phyloP scores from a whole-genome alignment of 1,140 invertebrate species.

The Leptopilina clavipes region DNA sequence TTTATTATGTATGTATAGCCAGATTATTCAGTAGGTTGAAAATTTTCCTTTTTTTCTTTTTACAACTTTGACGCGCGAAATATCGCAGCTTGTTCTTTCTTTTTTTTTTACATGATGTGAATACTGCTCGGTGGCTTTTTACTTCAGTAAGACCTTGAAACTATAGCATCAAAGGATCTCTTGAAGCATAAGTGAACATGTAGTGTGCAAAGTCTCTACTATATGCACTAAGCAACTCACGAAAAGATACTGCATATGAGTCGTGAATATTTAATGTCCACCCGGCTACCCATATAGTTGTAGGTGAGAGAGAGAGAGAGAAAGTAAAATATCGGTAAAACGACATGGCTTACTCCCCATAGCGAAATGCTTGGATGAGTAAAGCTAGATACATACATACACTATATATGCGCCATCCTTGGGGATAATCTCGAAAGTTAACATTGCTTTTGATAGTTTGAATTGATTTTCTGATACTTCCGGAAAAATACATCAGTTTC shows the following conservation, averaged over 20 bases:
- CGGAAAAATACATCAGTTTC: background rate
- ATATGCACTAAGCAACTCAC: conserved; percentile 37
- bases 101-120: conserved; percentile 32
- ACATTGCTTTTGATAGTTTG: conserved; percentile 30
- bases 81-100: background rate
- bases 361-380: conserved; percentile 44
- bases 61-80: background rate
- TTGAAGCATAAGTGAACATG: conserved; percentile 35
- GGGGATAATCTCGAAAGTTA: conserved; percentile 31
- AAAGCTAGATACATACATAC: conserved; percentile 40
- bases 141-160: conserved; percentile 41
- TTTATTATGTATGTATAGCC: conserved; percentile 9
- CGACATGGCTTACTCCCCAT: conserved; percentile 44
- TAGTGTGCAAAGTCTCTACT: background rate
- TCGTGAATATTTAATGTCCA: conserved; percentile 62
- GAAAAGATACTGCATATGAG: conserved; percentile 63
- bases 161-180: conserved; percentile 35
- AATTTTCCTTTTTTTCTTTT: conserved; percentile 6
- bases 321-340: conserved; percentile 46
- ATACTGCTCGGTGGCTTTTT: conserved; percentile 35
- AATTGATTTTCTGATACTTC: conserved; percentile 33
- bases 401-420: background rate
- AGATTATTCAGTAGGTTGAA: conserved; percentile 22
- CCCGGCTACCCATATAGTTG: conserved; percentile 39
- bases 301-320: too few relatives aligned